These are phyloP conservation scores for Isurus oxyrinchus DNA, from an alignment of 2,113 vertebrate genomes.

Conservation along the genomic window DNA sequence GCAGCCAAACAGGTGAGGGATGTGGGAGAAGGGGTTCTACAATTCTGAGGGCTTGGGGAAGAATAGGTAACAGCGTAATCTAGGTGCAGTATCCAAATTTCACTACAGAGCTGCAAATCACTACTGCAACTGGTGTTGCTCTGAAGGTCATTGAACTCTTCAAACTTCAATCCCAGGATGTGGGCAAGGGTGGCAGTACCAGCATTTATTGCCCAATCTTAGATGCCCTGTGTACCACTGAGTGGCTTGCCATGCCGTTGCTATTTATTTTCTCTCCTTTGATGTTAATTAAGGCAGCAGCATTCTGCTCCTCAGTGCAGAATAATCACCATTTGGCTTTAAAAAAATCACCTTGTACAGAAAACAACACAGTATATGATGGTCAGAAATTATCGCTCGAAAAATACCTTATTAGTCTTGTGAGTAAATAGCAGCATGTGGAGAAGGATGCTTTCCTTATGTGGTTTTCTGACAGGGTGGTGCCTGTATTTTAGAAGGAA, in stretches of 20 bases:
- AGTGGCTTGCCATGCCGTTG: neutral
- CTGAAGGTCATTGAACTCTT: neutral
- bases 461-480: neutral
- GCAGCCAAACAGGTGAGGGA: neutral
- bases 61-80: neutral
- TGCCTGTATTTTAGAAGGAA: neutral
- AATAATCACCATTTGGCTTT: neutral
- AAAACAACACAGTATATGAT: neutral
- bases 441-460: neutral
- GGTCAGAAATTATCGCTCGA: neutral
- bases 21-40: neutral
- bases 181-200: neutral
- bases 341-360: neutral
- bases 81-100: neutral
- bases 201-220: neutral
- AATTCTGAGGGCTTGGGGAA: neutral
- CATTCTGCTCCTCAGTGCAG: neutral
- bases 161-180: neutral
- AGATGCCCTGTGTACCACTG: neutral
- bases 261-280: neutral
- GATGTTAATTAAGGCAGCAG: neutral
- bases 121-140: neutral
- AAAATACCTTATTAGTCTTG: neutral
- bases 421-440: neutral
- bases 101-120: neutral